Evolutionary conservation across 2,888 invertebrate genomes (phyloP).

Genomic region (Lycocerus yunnanus): DNA sequence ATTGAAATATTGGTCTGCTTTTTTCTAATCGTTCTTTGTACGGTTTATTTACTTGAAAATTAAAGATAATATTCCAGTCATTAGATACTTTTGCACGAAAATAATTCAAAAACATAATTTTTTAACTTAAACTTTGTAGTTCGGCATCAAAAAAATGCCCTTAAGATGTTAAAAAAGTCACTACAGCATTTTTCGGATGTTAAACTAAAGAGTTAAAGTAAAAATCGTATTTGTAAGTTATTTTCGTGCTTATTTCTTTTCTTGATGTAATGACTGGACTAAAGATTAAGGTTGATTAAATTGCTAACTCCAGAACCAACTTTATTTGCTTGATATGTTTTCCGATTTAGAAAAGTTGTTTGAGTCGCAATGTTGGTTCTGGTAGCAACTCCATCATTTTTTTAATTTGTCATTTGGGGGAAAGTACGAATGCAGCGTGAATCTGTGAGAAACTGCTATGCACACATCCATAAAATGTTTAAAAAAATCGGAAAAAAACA

Average conservation of each 20-base stretch:
- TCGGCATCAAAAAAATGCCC: too few species aligned
- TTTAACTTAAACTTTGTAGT: too few species aligned
- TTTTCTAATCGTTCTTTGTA: neutral
- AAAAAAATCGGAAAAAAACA: constrained; percentile 25
- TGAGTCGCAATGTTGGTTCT: neutral
- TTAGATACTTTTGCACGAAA: too few species aligned
- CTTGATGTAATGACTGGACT: too few species aligned
- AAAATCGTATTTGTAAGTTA: too few species aligned
- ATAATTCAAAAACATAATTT: too few species aligned
- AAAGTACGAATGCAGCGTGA: constrained; percentile 45
- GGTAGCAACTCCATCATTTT: neutral
- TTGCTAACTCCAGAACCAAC: neutral
- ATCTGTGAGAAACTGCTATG: constrained; percentile 36
- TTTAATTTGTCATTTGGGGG: constrained; percentile 45
- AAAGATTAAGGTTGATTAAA: neutral
- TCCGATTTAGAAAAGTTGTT: neutral
- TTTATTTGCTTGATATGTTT: neutral
- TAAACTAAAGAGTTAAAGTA: too few species aligned
- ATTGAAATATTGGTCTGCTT: neutral
- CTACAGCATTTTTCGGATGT: too few species aligned
- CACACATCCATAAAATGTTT: neutral
- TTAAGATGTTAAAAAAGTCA: too few species aligned
- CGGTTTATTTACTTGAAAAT: neutral
- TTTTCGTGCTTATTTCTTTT: too few species aligned
- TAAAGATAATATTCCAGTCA: neutral